Evolutionary conservation across 1,140 invertebrate genomes (phyloP).

Genomic region (Muscidifurax raptorellus): DNA sequence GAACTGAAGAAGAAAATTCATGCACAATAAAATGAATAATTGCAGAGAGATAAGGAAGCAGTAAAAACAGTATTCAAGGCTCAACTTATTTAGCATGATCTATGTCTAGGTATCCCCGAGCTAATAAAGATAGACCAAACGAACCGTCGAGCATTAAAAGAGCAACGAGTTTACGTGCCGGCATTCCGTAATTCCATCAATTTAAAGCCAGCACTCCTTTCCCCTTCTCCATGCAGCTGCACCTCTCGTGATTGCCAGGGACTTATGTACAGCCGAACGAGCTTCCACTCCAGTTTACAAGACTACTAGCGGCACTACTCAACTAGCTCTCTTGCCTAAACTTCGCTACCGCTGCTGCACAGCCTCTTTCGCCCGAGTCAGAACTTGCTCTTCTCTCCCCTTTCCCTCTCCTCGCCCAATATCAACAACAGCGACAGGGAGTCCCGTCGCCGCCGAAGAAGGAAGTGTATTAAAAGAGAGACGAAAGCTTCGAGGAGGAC

Average conservation of each 20-base stretch:
- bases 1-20: too few relatives aligned
- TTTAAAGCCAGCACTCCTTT: slow-evolving; percentile 5
- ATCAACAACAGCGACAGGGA: slow-evolving; percentile 35
- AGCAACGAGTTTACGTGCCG: slow-evolving; percentile 42
- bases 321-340: background rate
- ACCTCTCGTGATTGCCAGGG: background rate
- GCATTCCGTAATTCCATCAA: slow-evolving; percentile 42
- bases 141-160: slow-evolving; percentile 8
- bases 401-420: background rate
- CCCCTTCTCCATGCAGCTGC: background rate
- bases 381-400: background rate
- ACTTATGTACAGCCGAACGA: background rate
- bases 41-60: too few relatives aligned
- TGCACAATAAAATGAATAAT: too few relatives aligned
- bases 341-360: background rate
- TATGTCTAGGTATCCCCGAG: background rate
- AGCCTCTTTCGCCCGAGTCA: background rate
- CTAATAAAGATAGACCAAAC: background rate
- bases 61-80: background rate
- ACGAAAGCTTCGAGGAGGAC: background rate
- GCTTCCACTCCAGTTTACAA: slow-evolving; percentile 14
- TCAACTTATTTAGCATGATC: background rate
- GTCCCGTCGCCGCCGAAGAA: background rate
- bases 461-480: slow-evolving; percentile 22
- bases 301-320: background rate